These are phyloP conservation scores for Acanthosoma haemorrhoidale DNA, from an alignment of 2,888 invertebrate genomes.

Conservation along the genomic window DNA sequence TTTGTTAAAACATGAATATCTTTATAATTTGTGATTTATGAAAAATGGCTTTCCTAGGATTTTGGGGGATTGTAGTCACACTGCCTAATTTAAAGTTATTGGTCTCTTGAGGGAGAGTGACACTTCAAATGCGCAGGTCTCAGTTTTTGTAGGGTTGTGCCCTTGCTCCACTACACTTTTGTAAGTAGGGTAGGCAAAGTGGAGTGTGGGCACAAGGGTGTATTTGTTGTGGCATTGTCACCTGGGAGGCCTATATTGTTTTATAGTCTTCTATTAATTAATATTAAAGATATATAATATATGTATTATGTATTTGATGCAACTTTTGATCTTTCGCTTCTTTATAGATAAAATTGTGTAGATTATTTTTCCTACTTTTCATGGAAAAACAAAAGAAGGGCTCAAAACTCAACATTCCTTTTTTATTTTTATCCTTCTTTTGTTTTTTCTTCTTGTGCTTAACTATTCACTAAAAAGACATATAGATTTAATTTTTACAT, in stretches of 20 bases:
- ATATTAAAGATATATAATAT: not conserved
- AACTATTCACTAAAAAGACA: slow-evolving; percentile 3
- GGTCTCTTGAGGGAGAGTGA: too few species aligned
- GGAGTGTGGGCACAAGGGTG: too few species aligned
- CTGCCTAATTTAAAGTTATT: slow-evolving; percentile 11
- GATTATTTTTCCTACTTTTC: not conserved
- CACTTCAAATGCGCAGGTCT: too few species aligned
- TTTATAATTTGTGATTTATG: slow-evolving; percentile 16
- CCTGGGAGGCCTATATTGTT: not conserved
- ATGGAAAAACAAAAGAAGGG: not conserved
- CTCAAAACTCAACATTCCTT: slow-evolving; percentile 12
- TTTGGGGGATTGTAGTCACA: slow-evolving; percentile 18
- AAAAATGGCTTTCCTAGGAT: slow-evolving; percentile 13
- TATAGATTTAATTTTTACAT: not conserved
- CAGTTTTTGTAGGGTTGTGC: too few species aligned
- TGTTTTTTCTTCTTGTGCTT: not conserved
- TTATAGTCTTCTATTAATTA: not conserved
- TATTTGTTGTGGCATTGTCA: not conserved
- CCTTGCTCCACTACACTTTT: too few species aligned
- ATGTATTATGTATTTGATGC: not conserved
- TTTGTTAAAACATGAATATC: not conserved
- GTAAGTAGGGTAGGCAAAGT: too few species aligned
- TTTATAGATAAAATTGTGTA: not conserved
- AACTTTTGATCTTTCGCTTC: not conserved
- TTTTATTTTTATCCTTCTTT: not conserved